Conservation (phyloP, 2,797 vertebrate species). For the Myotis myotis region DNA sequence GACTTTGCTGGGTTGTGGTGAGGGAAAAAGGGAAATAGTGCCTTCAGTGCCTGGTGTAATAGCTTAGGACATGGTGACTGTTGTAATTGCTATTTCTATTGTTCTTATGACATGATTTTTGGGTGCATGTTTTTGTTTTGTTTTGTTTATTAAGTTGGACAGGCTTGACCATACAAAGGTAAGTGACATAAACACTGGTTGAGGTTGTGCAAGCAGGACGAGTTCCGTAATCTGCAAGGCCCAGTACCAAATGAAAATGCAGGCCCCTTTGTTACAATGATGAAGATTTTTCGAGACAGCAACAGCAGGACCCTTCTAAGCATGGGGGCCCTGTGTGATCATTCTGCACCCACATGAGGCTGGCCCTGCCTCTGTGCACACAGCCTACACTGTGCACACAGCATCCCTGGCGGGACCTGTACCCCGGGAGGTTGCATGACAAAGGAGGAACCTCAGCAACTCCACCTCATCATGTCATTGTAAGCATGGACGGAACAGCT, state of each 20-base stretch:
- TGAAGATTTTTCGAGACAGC: not conserved
- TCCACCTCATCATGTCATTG: not conserved
- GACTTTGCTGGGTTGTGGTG: not conserved
- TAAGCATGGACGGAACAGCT: not conserved
- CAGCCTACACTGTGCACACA: not conserved
- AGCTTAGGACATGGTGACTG: not conserved
- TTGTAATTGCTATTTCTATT: not conserved
- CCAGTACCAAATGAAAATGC: not conserved
- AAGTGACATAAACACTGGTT: not conserved
- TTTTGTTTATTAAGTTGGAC: not conserved
- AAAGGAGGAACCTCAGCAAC: not conserved
- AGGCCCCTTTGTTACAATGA: not conserved
- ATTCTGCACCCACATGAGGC: accelerated
- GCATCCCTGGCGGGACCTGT: not conserved
- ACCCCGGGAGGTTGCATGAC: no score
- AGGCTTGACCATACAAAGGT: not conserved
- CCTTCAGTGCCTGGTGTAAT: not conserved
- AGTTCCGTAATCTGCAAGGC: not conserved
- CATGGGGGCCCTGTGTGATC: not conserved
- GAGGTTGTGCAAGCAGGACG: not conserved
- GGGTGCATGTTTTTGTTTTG: not conserved
- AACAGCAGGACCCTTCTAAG: not conserved
- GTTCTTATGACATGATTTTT: not conserved
- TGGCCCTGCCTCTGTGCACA: not conserved
- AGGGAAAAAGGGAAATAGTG: not conserved